Evolutionary conservation across 2,113 vertebrate species (phyloP).

Genomic region (Corydoras sp.): DNA sequence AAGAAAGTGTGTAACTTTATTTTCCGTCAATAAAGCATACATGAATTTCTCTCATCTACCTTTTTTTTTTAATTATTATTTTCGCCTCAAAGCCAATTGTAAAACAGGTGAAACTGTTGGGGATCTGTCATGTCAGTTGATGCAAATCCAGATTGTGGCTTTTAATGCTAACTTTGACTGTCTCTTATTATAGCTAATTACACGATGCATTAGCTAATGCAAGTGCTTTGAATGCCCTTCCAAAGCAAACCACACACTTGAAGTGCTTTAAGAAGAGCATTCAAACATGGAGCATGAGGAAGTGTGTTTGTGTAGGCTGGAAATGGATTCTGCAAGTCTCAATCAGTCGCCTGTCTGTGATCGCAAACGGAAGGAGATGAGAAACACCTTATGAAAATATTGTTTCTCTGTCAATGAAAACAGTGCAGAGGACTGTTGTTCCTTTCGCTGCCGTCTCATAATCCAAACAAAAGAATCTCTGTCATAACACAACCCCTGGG

Average conservation of each 20-base stretch:
- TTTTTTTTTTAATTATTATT: no score
- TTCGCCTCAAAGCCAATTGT: not conserved
- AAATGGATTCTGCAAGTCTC: slow-evolving; percentile 41
- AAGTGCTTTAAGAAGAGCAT: slow-evolving; percentile 3
- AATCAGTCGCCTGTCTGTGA: slow-evolving; percentile 35
- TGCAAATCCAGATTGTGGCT: not conserved
- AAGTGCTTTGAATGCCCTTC: not conserved
- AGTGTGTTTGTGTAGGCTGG: slow-evolving; percentile 40
- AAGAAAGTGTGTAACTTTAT: no score
- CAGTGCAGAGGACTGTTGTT: slow-evolving; percentile 41
- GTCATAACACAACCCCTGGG: slow-evolving; percentile 46
- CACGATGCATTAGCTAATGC: slow-evolving; percentile 19
- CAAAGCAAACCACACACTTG: slow-evolving; percentile 19
- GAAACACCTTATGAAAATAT: slow-evolving; percentile 52
- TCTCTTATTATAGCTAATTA: slow-evolving; percentile 22
- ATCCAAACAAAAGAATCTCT: slow-evolving; percentile 48
- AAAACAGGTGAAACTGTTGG: slow-evolving; percentile 10
- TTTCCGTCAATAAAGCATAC: no score
- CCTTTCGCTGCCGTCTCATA: slow-evolving; percentile 36
- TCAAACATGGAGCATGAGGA: slow-evolving; percentile 7
- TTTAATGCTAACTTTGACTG: slow-evolving; percentile 5
- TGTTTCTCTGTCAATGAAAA: slow-evolving; percentile 43
- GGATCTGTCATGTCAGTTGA: slow-evolving; percentile 4
- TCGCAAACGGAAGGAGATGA: slow-evolving; percentile 38
- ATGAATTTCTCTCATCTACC: no score